Base-by-base conservation (phyloP, 2,113 vertebrate species). In the Myotis davidii region DNA sequence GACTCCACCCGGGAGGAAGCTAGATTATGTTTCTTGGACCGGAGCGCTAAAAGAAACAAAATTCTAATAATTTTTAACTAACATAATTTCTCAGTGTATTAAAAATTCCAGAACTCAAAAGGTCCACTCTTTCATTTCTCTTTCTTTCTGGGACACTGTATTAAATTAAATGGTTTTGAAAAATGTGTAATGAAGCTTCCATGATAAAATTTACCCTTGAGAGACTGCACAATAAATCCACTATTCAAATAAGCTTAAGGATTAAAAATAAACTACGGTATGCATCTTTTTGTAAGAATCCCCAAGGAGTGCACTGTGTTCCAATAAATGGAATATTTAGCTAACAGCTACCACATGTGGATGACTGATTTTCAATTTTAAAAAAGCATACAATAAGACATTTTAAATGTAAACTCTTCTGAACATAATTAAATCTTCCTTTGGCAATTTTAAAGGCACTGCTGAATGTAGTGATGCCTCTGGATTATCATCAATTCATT, bases 91-190 rank as follows among this genome's bases (percentile, higher is more conserved):
- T 88, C 16, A 21, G 21, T 61, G 52, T 73, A 23, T 78, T 88
- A 69, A 73, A 93, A 94, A 72, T 52, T 52, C 64, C 73, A 61
- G 91, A 96, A 91, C 25, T 72, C 84, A 32, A 85, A 95, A 94
- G 50, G 7, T 65, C 85, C 67, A 65, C 25, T 78, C 27, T 64
- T 91, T 69, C 37, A 34, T 73, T 39, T 42, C 18, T 39, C 45
- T 65, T 64, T 97, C 94, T 95, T 97, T 95, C 96, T 97, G 96
- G 85, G 85, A 94, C 87, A 94, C 64, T 92, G 83, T 59, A 97
- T 95, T 96, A 97, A 97, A 98, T 91, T 90, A 97, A 98, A 97
- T 45, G 84, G 78, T 94, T 97, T 96, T 95, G 94, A 97, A 98
- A 97, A 97, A 96, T 95, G 94, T 96, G 76, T 90, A 95, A 98